Conservation (phyloP, 2,113 vertebrate species). For the Formicarius rufipectus region DNA sequence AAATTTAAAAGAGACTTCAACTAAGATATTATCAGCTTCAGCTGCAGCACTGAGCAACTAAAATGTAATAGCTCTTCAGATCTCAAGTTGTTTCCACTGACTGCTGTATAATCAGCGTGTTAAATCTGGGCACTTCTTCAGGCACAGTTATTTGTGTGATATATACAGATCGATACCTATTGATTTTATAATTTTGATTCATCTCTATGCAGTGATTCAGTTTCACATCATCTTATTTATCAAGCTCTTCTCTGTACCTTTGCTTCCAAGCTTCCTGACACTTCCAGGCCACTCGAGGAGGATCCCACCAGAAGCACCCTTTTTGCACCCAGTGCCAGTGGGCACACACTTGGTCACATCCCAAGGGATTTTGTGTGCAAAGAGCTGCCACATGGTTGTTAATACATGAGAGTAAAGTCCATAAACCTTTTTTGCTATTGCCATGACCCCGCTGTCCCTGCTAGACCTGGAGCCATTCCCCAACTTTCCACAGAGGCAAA, state of each 20-base stretch:
- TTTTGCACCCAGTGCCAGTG: background rate
- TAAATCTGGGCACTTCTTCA: slow-evolving; percentile 60
- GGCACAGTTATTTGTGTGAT: slow-evolving; percentile 63
- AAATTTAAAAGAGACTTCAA: background rate
- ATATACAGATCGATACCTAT: slow-evolving; percentile 68
- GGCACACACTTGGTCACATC: background rate
- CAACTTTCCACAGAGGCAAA: background rate
- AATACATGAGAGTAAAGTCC: background rate
- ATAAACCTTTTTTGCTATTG: background rate
- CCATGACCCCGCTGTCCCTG: background rate
- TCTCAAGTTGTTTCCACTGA: slow-evolving; percentile 45
- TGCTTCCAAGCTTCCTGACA: background rate
- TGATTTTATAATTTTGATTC: slow-evolving; percentile 72
- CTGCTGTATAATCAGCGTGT: slow-evolving; percentile 40
- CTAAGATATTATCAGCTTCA: slow-evolving; percentile 6
- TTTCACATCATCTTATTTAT: slow-evolving; percentile 57
- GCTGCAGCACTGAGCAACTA: background rate
- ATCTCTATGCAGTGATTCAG: slow-evolving; percentile 38
- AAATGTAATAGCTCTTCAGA: background rate
- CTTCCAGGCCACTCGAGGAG: background rate
- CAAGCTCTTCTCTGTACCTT: background rate
- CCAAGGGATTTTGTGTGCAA: background rate
- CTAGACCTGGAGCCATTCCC: background rate
- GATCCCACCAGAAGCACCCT: background rate
- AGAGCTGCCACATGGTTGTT: background rate